Evolutionary conservation across 2,797 vertebrate species (phyloP).

Genomic region (Ammospiza maritima): DNA sequence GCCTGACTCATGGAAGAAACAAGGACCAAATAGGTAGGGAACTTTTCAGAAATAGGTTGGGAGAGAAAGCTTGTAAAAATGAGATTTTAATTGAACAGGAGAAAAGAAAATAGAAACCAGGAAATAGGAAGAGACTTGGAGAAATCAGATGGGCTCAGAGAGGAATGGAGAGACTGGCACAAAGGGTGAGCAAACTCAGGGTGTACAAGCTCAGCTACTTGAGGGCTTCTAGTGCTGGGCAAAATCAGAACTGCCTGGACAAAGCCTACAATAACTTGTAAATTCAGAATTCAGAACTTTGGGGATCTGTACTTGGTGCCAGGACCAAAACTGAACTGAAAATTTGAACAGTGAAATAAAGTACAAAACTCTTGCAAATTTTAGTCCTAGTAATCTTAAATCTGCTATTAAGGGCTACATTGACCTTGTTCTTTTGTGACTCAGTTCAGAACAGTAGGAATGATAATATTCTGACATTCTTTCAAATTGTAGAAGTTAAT

Average conservation of each 20-base stretch:
- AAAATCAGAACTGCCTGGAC: not conserved
- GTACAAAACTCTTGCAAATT: not conserved
- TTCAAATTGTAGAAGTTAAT: not conserved
- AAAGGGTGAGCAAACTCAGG: not conserved
- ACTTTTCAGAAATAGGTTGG: not conserved
- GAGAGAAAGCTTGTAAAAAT: not conserved
- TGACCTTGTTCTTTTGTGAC: conserved; percentile 4
- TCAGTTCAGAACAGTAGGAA: not conserved
- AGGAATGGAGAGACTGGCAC: not conserved
- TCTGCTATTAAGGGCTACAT: not conserved
- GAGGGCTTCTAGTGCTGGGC: not conserved
- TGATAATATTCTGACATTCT: not conserved
- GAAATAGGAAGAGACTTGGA: not conserved
- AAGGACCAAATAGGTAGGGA: not conserved
- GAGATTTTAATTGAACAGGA: not conserved
- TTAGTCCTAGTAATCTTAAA: not conserved
- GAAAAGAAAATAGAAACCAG: not conserved
- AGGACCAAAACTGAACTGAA: not conserved
- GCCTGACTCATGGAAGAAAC: not conserved
- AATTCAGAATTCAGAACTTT: not conserved
- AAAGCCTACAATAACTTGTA: not conserved
- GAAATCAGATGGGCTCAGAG: not conserved
- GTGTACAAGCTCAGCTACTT: not conserved
- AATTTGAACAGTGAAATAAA: not conserved
- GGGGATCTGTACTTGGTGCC: not conserved